Conservation (phyloP, 2,113 vertebrate genomes). For the Jacana jacana region DNA sequence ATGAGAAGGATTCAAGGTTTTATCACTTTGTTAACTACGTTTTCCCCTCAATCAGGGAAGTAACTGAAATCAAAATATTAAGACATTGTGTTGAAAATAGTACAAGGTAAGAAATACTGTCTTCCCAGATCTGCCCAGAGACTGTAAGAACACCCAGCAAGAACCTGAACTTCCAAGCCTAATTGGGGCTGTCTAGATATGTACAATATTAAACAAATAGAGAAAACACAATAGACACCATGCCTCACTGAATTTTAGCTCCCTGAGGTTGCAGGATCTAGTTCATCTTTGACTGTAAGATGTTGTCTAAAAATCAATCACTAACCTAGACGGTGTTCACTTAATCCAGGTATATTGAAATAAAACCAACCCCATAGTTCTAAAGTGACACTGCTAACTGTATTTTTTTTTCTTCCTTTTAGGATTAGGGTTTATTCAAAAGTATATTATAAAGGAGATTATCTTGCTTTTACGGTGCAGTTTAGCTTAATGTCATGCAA, state of each 20-base stretch:
- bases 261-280: not conserved
- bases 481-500: not conserved
- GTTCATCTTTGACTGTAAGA: not conserved
- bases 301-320: not conserved
- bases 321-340: not conserved
- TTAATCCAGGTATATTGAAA: not conserved
- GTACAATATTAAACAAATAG: conserved; percentile 8
- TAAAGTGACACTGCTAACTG: not conserved
- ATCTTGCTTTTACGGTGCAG: not conserved
- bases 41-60: not conserved
- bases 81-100: not conserved
- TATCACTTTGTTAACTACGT: not conserved
- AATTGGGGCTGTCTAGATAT: not conserved
- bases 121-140: not conserved
- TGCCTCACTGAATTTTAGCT: not conserved
- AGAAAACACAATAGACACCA: not conserved
- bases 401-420: not conserved
- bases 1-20: conserved; percentile 23
- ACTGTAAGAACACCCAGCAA: not conserved
- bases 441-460: not conserved
- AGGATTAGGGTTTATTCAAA: not conserved
- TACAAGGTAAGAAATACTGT: not conserved
- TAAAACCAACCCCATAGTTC: not conserved
- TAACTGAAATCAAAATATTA: conserved; percentile 16
- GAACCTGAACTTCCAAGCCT: not conserved